phyloP scores from a whole-genome alignment of 2,113 vertebrate genomes.

The Cettia cetti region DNA sequence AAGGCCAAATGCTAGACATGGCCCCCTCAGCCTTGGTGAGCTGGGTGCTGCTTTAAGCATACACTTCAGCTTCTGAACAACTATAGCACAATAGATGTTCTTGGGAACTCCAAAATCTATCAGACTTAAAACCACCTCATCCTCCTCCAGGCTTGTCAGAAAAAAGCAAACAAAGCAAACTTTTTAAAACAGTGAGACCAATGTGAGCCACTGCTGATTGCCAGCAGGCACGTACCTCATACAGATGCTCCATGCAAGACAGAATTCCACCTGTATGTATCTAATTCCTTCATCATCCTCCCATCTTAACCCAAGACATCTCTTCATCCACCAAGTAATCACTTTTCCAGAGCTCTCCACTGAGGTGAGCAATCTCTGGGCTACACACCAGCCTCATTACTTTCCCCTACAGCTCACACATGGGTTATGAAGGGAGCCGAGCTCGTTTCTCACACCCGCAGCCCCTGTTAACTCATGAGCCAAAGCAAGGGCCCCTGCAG shows the following conservation, averaged over 20 bases:
- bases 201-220: not conserved
- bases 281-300: not conserved
- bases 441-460: accelerated
- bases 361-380: not conserved
- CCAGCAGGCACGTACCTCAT: not conserved
- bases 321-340: not conserved
- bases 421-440: accelerated
- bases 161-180: not conserved
- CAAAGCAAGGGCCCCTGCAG: not conserved
- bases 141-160: not conserved
- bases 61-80: not conserved
- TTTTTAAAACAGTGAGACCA: not conserved
- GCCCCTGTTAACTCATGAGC: not conserved
- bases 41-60: not conserved
- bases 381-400: not conserved
- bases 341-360: not conserved
- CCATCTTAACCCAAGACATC: not conserved
- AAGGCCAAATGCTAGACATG: not conserved
- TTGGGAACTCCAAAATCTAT: not conserved
- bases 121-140: not conserved
- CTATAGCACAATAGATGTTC: not conserved
- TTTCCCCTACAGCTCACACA: not conserved
- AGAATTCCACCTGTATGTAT: not conserved
- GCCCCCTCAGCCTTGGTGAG: not conserved
- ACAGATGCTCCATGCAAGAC: not conserved